Evolutionary conservation across 2,797 vertebrate genomes (phyloP).

Genomic region (Diplodus sargus): DNA sequence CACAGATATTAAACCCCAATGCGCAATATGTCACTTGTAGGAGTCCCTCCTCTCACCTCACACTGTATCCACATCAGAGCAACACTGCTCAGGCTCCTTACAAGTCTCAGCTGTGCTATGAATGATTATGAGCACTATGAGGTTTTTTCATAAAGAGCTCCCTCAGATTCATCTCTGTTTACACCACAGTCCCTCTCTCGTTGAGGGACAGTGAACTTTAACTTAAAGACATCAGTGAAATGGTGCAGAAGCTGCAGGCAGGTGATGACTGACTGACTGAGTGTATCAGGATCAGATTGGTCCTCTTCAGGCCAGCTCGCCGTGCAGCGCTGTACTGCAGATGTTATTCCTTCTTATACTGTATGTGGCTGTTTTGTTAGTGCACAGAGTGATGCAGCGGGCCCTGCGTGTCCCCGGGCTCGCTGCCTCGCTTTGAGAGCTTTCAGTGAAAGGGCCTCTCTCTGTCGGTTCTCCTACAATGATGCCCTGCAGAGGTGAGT

Average conservation of each 20-base stretch:
- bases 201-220: not conserved
- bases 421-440: conserved; percentile 40
- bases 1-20: not conserved
- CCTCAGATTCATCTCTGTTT: not conserved
- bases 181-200: not conserved
- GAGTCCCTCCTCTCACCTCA: not conserved
- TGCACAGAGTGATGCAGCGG: conserved; percentile 29
- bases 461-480: conserved; percentile 35
- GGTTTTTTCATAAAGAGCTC: too few relatives aligned
- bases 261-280: conserved; percentile 34
- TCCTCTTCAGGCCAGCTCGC: conserved; percentile 19
- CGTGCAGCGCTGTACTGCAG: conserved; percentile 14
- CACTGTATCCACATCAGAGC: not conserved
- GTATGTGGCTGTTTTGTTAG: conserved; percentile 45
- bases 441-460: conserved; percentile 51
- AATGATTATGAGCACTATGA: not conserved
- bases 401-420: conserved; percentile 31
- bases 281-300: conserved; percentile 13
- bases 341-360: conserved; percentile 15
- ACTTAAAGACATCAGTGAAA: not conserved
- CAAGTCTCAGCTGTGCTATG: conserved; percentile 2
- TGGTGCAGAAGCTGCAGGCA: conserved; percentile 37
- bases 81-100: not conserved
- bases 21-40: conserved; percentile 16
- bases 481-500: conserved; percentile 50